A percentile compares a stretch with the other conserved stretches of the same genome.
phyloP scores from a whole-genome alignment of 2,888 invertebrate genomes.

The Noctua janthe region DNA sequence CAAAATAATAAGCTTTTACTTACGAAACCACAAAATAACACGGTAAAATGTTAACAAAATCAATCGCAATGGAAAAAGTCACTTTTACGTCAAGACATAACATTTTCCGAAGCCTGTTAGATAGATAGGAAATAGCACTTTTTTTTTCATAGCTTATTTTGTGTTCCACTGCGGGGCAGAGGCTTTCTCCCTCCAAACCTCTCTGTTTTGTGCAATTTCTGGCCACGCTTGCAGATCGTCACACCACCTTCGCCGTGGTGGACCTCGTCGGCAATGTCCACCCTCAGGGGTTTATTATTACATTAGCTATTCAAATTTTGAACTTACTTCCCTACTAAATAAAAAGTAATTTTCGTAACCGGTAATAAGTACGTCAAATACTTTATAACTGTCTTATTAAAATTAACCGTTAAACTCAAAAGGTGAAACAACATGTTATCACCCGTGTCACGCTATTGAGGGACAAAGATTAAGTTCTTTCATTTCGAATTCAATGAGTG shows the following conservation, averaged over 20 bases:
- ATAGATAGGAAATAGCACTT: not conserved
- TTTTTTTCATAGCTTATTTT: too few species aligned
- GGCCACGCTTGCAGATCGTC: too few species aligned
- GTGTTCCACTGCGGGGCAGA: too few species aligned
- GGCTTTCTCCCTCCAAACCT: too few species aligned
- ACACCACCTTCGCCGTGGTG: too few species aligned
- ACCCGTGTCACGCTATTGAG: slow-evolving; percentile 44
- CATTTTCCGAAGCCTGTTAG: not conserved
- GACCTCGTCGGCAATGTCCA: too few species aligned
- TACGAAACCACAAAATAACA: not conserved
- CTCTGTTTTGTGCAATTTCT: too few species aligned
- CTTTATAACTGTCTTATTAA: slow-evolving; percentile 56
- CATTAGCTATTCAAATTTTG: not conserved
- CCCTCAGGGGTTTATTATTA: not conserved
- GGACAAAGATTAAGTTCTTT: slow-evolving; percentile 57
- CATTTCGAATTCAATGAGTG: slow-evolving; percentile 33
- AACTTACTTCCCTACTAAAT: not conserved
- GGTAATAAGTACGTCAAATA: slow-evolving; percentile 29
- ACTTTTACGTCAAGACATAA: not conserved
- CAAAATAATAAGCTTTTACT: not conserved
- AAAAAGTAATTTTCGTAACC: slow-evolving; percentile 14
- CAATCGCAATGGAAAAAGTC: not conserved
- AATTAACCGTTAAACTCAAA: slow-evolving; percentile 56
- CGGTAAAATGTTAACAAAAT: not conserved
- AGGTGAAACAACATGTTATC: slow-evolving; percentile 54